phyloP scores from a whole-genome alignment of 2,888 invertebrate species.

The Ormyrus nitidulus region DNA sequence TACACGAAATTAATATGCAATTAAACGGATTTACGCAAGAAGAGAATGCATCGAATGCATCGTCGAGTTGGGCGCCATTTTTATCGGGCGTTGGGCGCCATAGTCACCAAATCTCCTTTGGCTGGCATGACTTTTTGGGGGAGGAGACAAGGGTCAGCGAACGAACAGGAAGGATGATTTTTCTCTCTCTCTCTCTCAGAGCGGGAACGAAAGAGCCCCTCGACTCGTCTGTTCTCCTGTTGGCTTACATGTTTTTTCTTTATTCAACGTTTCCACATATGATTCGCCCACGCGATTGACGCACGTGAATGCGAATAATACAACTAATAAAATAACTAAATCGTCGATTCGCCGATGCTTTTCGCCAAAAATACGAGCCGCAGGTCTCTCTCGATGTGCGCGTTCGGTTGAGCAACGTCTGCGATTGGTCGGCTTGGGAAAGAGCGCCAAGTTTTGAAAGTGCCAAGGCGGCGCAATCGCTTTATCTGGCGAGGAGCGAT shows the following conservation, averaged over 20 bases:
- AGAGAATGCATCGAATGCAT: too few species aligned
- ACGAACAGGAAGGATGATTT: slow-evolving; percentile 75
- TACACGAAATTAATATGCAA: too few species aligned
- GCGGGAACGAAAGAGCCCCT: slow-evolving; percentile 55
- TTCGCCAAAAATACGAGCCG: too few species aligned
- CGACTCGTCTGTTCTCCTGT: slow-evolving; percentile 69
- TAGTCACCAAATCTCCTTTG: not conserved
- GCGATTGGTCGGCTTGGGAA: slow-evolving; percentile 19
- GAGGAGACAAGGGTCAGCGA: slow-evolving; percentile 54
- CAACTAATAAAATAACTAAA: slow-evolving; percentile 43
- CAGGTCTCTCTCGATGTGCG: not conserved
- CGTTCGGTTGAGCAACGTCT: not conserved
- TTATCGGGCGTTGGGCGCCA: too few species aligned
- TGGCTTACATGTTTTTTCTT: slow-evolving; percentile 72
- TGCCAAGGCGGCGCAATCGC: too few species aligned
- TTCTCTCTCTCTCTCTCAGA: slow-evolving; percentile 59
- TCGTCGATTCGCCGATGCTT: slow-evolving; percentile 1
- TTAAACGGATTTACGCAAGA: too few species aligned
- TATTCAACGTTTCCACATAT: slow-evolving; percentile 68
- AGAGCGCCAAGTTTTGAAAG: slow-evolving; percentile 38
- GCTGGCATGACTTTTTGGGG: slow-evolving; percentile 24
- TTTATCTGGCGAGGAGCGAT: too few species aligned
- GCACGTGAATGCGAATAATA: slow-evolving; percentile 25
- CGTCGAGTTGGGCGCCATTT: too few species aligned
- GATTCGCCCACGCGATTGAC: slow-evolving; percentile 29